These are phyloP conservation scores for Myrmecophaga tridactyla DNA, from an alignment of 2,113 vertebrate genomes.

Conservation along the genomic window DNA sequence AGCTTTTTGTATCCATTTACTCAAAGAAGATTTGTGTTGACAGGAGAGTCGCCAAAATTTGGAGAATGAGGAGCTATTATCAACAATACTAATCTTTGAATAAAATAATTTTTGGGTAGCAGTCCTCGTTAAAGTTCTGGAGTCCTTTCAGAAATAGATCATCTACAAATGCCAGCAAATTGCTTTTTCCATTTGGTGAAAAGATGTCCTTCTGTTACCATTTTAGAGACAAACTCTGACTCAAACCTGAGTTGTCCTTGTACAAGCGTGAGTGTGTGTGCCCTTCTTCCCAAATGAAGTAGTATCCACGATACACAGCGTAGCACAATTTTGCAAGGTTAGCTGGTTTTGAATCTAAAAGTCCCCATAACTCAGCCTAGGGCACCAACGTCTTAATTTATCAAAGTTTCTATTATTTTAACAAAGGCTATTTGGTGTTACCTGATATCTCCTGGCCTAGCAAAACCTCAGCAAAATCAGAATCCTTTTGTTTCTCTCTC, in stretches of 20 bases:
- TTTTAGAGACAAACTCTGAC: neutral
- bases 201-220: neutral
- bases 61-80: neutral
- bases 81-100: neutral
- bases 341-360: neutral
- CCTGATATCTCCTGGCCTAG: neutral
- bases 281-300: neutral
- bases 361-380: neutral
- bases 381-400: neutral
- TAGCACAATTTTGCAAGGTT: neutral
- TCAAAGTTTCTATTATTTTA: constrained; percentile 52
- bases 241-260: neutral
- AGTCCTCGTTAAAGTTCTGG: neutral
- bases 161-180: neutral
- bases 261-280: accelerated
- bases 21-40: neutral
- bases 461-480: constrained; percentile 38
- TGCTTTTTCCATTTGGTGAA: neutral
- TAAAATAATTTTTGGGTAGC: neutral
- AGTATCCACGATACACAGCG: accelerated
- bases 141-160: neutral
- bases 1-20: neutral
- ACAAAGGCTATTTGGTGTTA: constrained; percentile 15
- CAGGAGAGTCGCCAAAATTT: neutral
- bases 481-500: constrained; percentile 35